Conservation (phyloP, 2,888 invertebrate genomes). For the Drosophila austrosaltans region DNA sequence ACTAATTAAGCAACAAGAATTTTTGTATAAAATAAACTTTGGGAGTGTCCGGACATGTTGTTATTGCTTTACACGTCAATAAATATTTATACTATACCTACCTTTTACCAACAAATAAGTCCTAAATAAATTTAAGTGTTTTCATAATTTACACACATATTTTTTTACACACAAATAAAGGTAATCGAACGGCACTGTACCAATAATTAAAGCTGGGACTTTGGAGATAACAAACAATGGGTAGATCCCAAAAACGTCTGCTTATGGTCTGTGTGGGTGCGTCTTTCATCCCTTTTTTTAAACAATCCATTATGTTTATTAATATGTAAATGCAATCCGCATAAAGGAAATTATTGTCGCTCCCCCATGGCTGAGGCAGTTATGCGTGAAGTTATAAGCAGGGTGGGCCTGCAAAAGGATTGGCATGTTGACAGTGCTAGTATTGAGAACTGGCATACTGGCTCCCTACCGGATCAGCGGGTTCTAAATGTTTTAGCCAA, state of each 20-base stretch:
- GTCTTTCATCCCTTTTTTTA: constrained; percentile 24
- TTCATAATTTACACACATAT: not conserved
- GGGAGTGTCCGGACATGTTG: not conserved
- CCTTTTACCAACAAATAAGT: not conserved
- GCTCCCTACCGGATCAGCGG: constrained; percentile 90
- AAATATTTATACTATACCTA: not conserved
- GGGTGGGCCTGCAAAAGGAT: constrained; percentile 86
- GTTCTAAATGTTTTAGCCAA: constrained; percentile 88
- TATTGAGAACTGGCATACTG: constrained; percentile 93
- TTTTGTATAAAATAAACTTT: not conserved
- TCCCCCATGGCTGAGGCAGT: constrained; percentile 98
- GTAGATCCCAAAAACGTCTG: constrained; percentile 26
- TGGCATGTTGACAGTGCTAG: constrained; percentile 96
- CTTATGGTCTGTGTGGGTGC: constrained; percentile 45
- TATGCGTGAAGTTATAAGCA: constrained; percentile 88
- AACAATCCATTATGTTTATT: constrained; percentile 33
- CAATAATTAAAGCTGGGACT: not conserved
- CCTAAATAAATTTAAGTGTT: constrained; percentile 2
- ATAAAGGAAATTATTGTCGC: constrained; percentile 94
- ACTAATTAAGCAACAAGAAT: not conserved
- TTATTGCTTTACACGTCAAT: not conserved
- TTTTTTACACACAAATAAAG: not conserved
- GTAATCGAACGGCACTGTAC: not conserved
- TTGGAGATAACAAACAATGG: constrained; percentile 13
- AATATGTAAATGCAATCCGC: constrained; percentile 32